phyloP scores from a whole-genome alignment of 2,888 invertebrate species.

The Campoplex nolae region DNA sequence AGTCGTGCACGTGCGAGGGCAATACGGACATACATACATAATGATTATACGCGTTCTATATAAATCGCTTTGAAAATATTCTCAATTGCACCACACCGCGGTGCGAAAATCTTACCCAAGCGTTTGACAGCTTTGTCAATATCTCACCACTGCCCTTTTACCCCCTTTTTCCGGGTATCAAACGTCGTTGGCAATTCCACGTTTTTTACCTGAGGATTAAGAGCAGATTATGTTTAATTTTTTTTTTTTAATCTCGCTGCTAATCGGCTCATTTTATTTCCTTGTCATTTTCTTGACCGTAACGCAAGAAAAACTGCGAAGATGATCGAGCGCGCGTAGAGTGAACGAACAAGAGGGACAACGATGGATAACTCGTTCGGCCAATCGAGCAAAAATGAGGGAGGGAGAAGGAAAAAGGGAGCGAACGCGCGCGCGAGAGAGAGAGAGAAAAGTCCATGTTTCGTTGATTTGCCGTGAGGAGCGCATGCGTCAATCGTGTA shows the following conservation, averaged over 20 bases:
- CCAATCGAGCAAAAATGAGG: constrained; percentile 73
- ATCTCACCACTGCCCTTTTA: too few species aligned
- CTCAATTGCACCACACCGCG: too few species aligned
- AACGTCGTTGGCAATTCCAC: too few species aligned
- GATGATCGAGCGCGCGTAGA: constrained; percentile 66
- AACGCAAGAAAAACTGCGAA: constrained; percentile 48
- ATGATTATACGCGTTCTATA: too few species aligned
- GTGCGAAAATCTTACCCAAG: too few species aligned
- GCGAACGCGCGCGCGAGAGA: constrained; percentile 74
- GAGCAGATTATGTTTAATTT: too few species aligned
- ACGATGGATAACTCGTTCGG: constrained; percentile 48
- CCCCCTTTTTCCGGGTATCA: too few species aligned
- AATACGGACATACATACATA: background rate
- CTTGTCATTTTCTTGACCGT: background rate
- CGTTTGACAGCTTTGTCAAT: too few species aligned
- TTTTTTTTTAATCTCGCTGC: too few species aligned
- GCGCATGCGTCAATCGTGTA: constrained; percentile 48
- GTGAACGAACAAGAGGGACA: too few species aligned
- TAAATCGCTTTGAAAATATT: too few species aligned
- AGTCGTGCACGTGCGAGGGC: constrained; percentile 49
- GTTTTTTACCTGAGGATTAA: too few species aligned
- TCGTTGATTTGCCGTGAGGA: constrained; percentile 39
- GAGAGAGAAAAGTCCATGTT: constrained; percentile 62
- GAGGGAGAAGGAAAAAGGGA: constrained; percentile 74
- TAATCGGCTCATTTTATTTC: background rate